Conservation (phyloP, 1,140 invertebrate genomes). For the Pseudomyrmex sp. region DNA sequence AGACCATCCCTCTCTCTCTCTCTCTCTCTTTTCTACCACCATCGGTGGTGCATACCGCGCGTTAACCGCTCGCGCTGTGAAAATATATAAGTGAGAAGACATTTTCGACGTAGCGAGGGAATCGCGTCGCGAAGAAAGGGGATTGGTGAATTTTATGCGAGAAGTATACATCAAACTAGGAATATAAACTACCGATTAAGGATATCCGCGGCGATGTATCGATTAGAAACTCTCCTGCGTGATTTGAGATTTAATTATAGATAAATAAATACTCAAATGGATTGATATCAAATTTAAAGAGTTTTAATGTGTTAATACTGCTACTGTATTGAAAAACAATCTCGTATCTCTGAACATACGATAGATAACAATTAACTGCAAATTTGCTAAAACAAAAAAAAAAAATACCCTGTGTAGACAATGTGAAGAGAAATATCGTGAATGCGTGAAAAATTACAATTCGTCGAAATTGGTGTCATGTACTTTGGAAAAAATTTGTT, state of each 20-base stretch:
- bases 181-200: constrained; percentile 50
- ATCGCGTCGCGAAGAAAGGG: constrained; percentile 36
- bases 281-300: neutral
- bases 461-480: neutral
- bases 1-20: neutral
- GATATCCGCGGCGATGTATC: constrained; percentile 34
- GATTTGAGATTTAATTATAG: constrained; percentile 28
- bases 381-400: too few species aligned
- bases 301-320: neutral
- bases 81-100: constrained; percentile 16
- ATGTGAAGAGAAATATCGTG: neutral
- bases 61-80: constrained; percentile 20
- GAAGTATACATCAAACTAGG: neutral
- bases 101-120: constrained; percentile 37
- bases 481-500: neutral
- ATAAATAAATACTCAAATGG: neutral
- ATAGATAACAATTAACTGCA: too few species aligned
- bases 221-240: neutral
- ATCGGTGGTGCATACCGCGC: constrained; percentile 22
- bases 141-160: constrained; percentile 34
- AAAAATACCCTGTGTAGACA: neutral
- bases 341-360: too few species aligned
- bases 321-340: neutral
- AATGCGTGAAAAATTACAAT: neutral
- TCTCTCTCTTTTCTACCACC: neutral